These are phyloP conservation scores for Gyrodactylus salaris DNA, from an alignment of 1,140 invertebrate genomes.

Conservation along the genomic window DNA sequence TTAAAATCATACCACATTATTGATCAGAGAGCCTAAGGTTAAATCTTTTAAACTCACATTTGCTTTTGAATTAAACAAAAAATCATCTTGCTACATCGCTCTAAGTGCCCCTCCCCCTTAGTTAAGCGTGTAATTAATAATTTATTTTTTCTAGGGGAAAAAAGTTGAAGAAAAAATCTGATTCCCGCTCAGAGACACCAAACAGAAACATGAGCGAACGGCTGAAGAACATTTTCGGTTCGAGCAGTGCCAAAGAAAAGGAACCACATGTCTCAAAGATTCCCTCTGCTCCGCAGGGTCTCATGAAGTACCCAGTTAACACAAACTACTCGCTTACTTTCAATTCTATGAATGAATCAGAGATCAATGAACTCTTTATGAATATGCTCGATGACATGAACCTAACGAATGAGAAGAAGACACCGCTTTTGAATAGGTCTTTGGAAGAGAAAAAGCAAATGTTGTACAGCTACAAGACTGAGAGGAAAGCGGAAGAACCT, in stretches of 20 bases:
- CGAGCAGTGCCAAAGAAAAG: neutral
- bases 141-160: too few relatives aligned
- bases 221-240: neutral
- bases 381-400: neutral
- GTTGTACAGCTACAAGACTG: neutral
- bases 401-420: neutral
- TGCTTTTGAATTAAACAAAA: too few relatives aligned
- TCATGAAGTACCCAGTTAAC: neutral
- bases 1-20: too few relatives aligned
- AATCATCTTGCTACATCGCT: too few relatives aligned
- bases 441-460: conserved; percentile 1
- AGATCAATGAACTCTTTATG: neutral
- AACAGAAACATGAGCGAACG: neutral
- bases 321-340: neutral
- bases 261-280: neutral
- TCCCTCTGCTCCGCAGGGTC: neutral
- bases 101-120: too few relatives aligned
- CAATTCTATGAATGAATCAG: neutral
- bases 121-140: too few relatives aligned
- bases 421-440: neutral
- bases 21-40: too few relatives aligned
- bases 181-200: too few relatives aligned
- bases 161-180: too few relatives aligned
- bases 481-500: neutral
- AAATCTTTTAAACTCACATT: too few relatives aligned